Evolutionary conservation across 2,888 invertebrate genomes (phyloP), one percentile per base, ranked within the genome.

Genomic region (Kryphioiulus occultus): DNA sequence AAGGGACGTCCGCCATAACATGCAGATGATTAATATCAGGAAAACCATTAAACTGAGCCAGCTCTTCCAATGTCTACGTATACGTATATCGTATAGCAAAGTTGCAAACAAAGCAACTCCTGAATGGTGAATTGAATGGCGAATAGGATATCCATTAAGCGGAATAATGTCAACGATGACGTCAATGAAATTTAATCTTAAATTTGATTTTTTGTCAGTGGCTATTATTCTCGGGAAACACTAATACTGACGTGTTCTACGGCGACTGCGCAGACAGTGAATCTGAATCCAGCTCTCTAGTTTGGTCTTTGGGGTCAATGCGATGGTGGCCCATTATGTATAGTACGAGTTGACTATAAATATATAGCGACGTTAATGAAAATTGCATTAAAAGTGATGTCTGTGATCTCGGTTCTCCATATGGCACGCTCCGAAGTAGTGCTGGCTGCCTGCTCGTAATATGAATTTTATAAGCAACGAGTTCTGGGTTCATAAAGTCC

Each of bases 361-460:
- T 78, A 78, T 78, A 10, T 30, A 17, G 78, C 78, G 78, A 78
- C 78, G 78, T 78, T 78, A 78, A 78, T 78, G 78, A 78, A 78
- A 78, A 78, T 78, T 78, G 78, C 78, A 30, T 78, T 78, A 78
- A 78, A 78, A 78, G 78, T 78, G 78, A 78, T 78, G 78, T 78
- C 78, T 78, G 26, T 78, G 78, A 78, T 78, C 78, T 30, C 30
- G 5, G 5, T 68, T 22, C 68, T 68, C 68, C 22, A 26, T 68
- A n/a, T n/a, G n/a, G n/a, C n/a, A n/a, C n/a, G 10, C 22, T 2
- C 22, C 5, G 68, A 68, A 68, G 9, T 26, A 68, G 53, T 19
- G 44, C 44, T 9, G 7, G 59, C 22, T 26, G 22, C 0, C 59
- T 22, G 59, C 53, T 22, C 10, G 78, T 30, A 78, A 78, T 78